Percentiles rank a stretch among this genome's conserved stretches.
phyloP scores from a whole-genome alignment of 2,888 invertebrate species.

The Hydroisotoma schaefferi region DNA sequence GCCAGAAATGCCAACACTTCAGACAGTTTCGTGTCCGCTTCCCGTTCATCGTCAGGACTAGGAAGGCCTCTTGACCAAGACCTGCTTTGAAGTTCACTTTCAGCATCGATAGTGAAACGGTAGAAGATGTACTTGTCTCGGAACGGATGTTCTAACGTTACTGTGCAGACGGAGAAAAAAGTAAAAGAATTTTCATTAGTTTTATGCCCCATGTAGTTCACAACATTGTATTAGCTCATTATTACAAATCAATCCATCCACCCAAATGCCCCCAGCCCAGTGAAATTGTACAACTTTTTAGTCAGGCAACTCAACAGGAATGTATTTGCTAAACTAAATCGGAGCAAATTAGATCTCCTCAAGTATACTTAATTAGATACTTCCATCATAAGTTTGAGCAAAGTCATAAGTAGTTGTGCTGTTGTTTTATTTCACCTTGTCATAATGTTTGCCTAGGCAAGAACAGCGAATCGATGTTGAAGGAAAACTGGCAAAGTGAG shows the following conservation, averaged over 20 bases:
- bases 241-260: too few species aligned
- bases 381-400: too few species aligned
- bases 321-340: neutral
- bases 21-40: constrained; percentile 67
- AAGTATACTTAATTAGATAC: too few species aligned
- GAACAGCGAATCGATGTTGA: too few species aligned
- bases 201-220: neutral
- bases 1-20: constrained; percentile 65
- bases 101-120: constrained; percentile 71
- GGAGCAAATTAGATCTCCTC: too few species aligned
- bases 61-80: constrained; percentile 48
- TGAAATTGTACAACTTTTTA: too few species aligned
- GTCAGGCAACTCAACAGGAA: neutral
- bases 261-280: too few species aligned
- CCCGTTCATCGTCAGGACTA: constrained; percentile 49
- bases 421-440: too few species aligned
- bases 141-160: constrained; percentile 73
- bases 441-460: too few species aligned
- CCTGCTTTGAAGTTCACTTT: constrained; percentile 54
- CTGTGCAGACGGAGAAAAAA: constrained; percentile 53
- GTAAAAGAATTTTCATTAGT: neutral
- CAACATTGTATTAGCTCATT: neutral
- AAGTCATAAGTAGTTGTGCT: too few species aligned
- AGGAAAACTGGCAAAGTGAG: too few species aligned
- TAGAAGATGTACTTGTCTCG: constrained; percentile 78